A percentile compares a stretch with the other conserved stretches of the same genome.
Conservation (phyloP, 1,140 invertebrate genomes). For the Oreohelix idahoensis region DNA sequence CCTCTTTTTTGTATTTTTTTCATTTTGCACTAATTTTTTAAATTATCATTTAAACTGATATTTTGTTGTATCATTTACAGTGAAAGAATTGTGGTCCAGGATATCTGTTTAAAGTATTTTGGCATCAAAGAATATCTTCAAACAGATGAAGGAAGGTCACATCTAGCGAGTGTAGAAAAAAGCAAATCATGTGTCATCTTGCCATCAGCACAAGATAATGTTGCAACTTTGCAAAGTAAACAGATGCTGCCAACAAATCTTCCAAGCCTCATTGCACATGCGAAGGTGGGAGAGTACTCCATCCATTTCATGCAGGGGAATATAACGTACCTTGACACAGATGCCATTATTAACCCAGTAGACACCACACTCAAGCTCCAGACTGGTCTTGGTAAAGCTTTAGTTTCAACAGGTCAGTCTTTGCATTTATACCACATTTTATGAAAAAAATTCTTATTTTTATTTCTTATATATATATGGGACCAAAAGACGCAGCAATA, state of each 20-base stretch:
- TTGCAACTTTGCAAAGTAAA: neutral
- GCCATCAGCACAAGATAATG: neutral
- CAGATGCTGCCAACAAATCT: neutral
- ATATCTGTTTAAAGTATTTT: neutral
- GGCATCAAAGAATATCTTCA: conserved; percentile 17
- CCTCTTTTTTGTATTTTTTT: too few relatives aligned
- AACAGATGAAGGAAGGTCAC: neutral
- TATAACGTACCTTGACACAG: neutral
- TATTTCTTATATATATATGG: too few relatives aligned
- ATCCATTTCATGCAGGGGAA: neutral
- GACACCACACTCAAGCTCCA: neutral
- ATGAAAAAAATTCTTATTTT: too few relatives aligned
- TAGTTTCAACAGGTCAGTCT: conserved; percentile 8
- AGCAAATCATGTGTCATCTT: neutral
- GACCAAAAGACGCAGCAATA: too few relatives aligned
- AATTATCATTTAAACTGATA: too few relatives aligned
- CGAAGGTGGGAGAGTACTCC: neutral
- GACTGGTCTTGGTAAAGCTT: neutral
- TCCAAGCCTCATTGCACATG: neutral
- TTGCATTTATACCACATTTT: too few relatives aligned
- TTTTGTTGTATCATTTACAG: neutral
- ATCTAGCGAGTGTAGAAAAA: neutral
- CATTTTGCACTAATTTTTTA: too few relatives aligned
- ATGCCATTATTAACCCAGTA: conserved; percentile 11
- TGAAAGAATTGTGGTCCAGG: neutral